These are phyloP conservation scores for Scaptomyza flava DNA, from an alignment of 2,888 invertebrate genomes.

Conservation along the genomic window DNA sequence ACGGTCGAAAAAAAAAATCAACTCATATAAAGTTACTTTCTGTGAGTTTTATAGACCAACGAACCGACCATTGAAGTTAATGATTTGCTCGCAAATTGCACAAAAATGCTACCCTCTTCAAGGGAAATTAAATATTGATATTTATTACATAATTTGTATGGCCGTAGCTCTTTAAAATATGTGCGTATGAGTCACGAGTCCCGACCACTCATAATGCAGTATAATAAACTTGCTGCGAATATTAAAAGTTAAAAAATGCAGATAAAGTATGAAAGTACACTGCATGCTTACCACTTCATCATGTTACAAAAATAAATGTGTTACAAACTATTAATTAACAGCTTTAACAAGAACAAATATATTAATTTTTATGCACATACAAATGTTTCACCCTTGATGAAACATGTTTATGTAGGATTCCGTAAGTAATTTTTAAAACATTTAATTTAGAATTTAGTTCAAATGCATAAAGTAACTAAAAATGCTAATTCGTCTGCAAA, in stretches of 20 bases:
- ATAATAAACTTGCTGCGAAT: slow-evolving; percentile 51
- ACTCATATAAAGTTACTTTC: slow-evolving; percentile 1
- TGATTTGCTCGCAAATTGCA: slow-evolving; percentile 40
- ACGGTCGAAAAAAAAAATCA: background rate
- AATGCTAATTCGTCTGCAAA: slow-evolving; percentile 5
- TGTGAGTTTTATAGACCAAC: slow-evolving; percentile 24
- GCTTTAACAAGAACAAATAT: background rate
- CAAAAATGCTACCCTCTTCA: slow-evolving; percentile 21
- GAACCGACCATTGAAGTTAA: slow-evolving; percentile 47
- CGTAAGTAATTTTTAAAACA: too few relatives aligned
- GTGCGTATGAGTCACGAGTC: background rate
- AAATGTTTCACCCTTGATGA: background rate
- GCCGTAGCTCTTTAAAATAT: slow-evolving; percentile 13
- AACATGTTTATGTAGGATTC: background rate
- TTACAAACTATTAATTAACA: background rate
- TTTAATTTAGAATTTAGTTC: background rate
- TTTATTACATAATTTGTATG: slow-evolving; percentile 58
- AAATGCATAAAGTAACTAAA: background rate
- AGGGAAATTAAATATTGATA: slow-evolving; percentile 32
- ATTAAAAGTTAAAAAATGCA: slow-evolving; percentile 12
- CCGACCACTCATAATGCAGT: slow-evolving; percentile 26
- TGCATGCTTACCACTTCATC: background rate
- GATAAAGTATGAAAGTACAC: background rate
- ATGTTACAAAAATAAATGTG: background rate
- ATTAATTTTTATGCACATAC: background rate